A percentile compares a stretch with the other conserved stretches of the same genome.
Conservation (phyloP, 2,113 vertebrate species). For the Protobothrops mucrosquamatus region DNA sequence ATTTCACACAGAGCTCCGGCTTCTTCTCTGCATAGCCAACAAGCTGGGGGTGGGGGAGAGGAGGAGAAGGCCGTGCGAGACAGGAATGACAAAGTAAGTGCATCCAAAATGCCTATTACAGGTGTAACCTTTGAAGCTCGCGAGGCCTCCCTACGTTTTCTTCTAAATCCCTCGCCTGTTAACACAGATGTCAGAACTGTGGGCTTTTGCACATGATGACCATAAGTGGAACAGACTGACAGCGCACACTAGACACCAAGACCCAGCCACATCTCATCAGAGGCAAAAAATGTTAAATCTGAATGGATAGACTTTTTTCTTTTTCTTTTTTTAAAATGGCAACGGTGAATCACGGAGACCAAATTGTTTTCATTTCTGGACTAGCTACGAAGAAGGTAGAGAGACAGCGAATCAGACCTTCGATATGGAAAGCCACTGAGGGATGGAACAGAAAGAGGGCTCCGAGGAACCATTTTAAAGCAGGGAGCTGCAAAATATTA, state of each 20-base stretch:
- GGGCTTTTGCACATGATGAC: neutral
- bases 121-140: neutral
- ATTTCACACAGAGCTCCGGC: constrained; percentile 11
- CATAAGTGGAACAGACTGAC: constrained; percentile 3
- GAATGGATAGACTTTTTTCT: neutral
- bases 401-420: constrained; percentile 49
- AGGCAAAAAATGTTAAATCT: rapidly evolving
- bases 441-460: constrained; percentile 9
- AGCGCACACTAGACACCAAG: neutral
- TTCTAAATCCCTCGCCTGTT: neutral
- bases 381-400: neutral
- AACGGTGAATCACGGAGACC: neutral
- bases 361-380: neutral
- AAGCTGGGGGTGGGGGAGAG: neutral
- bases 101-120: neutral
- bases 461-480: constrained; percentile 41
- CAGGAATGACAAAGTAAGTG: neutral
- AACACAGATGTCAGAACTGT: neutral
- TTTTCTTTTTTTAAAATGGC: too few species aligned
- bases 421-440: constrained; percentile 48
- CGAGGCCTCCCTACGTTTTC: neutral
- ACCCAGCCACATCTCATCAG: rapidly evolving
- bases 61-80: neutral
- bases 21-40: constrained; percentile 18
- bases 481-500: constrained; percentile 63